Base-by-base conservation (phyloP, 2,797 vertebrate species). In the Malacoctenus gilli region DNA sequence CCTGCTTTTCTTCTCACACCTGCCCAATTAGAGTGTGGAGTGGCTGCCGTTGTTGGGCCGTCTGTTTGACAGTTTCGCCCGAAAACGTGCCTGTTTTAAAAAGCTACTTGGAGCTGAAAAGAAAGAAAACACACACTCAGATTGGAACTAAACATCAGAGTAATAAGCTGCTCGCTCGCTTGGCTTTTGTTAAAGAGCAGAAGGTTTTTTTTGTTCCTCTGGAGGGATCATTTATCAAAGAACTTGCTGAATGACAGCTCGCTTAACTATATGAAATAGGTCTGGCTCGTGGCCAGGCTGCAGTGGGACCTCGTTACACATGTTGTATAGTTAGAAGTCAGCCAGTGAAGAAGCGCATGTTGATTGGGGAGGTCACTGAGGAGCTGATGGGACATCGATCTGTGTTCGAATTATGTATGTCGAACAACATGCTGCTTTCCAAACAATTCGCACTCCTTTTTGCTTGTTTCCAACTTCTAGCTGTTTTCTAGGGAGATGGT, bases 191-290 rank as follows among this genome's bases (percentile, higher is more conserved):
- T 40, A 25, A 41, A 19, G 3, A 15, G 15, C 42, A 28, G 15
- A 23, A n/a, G n/a, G n/a, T n/a, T n/a, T n/a, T n/a, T n/a, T n/a
- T 38, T 25, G 40, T 35, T n/a, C 30, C 16, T 7, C 10, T 12
- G 19, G 25, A 23, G 34, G 47, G 19, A 39, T 47, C 31, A 36
- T 62, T 39, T 8, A 25, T 44, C 49, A 23, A 59, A 54, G 21
- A 32, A 19, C 43, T 55, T 55, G 35, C 36, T 41, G 30, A 30
- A 46, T 32, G 22, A 23, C 32, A 58, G 23, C 14, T 18, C 20
- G 38, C 14, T 31, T 44, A 49, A 43, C 31, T 15, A 12, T 50
- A 19, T 18, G 13, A 44, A 51, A 39, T 19, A 2, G 23, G 40
- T 30, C 41, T 51, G 19, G 47, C 28, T 23, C 2, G 8, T 34